Evolutionary conservation across 2,888 invertebrate genomes (phyloP), one percentile per base, ranked within the genome.

Genomic region (Himalopsyche tibetana): DNA sequence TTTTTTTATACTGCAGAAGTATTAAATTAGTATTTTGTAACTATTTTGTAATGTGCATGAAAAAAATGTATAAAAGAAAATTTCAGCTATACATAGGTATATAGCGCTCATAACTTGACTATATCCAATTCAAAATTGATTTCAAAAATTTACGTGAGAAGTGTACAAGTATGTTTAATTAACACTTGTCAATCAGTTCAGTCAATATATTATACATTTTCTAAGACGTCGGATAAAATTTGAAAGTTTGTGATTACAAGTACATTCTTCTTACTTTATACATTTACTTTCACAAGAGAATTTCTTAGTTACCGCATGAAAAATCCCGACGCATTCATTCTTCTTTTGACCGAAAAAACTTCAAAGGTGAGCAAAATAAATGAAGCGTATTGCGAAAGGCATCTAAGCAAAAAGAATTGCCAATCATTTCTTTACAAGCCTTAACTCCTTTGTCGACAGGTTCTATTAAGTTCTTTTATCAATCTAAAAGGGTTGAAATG

Each of bases 321-420:
- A 63, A 63, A 63, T 15, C 63, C 19, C 63, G 63, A 28, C 63
- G 63, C 28, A 63, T 28, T 63, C 63, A 63, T 28, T 63, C 63
- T 63, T 11, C 63, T 19, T 63, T 63, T 63, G 63, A 19, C 63
- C 63, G 63, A 63, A 63, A 63, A 63, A 19, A 63, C 63, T 63
- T 63, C 63, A 63, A 63, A 63, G 63, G 63, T 63, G 63, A 63
- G 28, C 19, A 63, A 63, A 63, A 63, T 63, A 63, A 63, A 63
- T 63, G 63, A 63, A 63, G 63, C 19, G 28, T 63, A 28, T 63
- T 63, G 63, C 5, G 28, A 63, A 63, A 6, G 63, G 63, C 63
- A 19, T 63, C 63, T 63, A 63, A 63, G 63, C 63, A 63, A 63
- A 63, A 19, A 63, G 63, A 63, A 63, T 63, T 63, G 63, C 63